Conservation (phyloP, 2,113 vertebrate genomes). For the Sturnus vulgaris region DNA sequence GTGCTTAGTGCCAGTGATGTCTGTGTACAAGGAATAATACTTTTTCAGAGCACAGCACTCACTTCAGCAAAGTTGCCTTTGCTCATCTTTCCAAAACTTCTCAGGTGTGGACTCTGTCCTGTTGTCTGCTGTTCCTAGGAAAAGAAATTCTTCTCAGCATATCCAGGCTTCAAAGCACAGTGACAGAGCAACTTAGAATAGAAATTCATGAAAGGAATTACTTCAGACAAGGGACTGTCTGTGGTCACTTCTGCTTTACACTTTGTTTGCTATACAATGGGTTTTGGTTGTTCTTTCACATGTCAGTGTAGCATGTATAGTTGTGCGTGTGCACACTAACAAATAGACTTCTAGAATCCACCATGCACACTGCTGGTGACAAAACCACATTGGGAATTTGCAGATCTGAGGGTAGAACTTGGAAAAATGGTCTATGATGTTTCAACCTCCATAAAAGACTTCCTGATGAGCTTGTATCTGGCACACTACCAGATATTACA, state of each 20-base stretch:
- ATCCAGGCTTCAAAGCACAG: neutral
- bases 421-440: neutral
- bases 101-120: neutral
- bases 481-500: neutral
- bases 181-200: neutral
- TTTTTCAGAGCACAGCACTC: neutral
- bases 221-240: neutral
- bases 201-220: neutral
- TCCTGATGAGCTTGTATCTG: neutral
- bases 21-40: neutral
- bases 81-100: neutral
- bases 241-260: neutral
- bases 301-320: neutral
- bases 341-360: neutral
- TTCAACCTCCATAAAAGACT: neutral
- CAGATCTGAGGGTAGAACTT: neutral
- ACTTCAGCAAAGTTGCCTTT: neutral
- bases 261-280: accelerated
- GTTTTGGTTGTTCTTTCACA: neutral
- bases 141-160: neutral
- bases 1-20: neutral
- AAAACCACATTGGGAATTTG: neutral
- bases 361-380: neutral
- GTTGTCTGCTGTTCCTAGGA: neutral
- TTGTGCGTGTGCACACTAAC: neutral